Percentiles rank a stretch among this genome's conserved stretches.
These are phyloP conservation scores for Scaptomyza hsui DNA, from an alignment of 1,140 invertebrate species.

Conservation along the genomic window DNA sequence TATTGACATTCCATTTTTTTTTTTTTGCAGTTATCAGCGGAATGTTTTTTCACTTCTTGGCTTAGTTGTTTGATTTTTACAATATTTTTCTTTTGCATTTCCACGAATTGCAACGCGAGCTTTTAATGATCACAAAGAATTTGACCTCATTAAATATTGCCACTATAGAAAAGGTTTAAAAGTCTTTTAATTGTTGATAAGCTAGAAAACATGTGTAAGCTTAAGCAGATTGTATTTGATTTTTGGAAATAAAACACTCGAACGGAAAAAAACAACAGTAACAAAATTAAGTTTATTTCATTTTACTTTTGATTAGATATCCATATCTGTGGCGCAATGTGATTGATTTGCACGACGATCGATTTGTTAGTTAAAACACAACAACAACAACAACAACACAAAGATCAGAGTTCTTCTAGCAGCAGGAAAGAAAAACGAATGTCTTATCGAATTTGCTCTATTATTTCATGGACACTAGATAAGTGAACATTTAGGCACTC, in stretches of 20 bases:
- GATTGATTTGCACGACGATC: conserved; percentile 60
- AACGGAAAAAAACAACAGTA: conserved; percentile 8
- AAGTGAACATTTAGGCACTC: conserved; percentile 15
- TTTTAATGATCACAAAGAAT: neutral
- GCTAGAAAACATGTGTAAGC: conserved; percentile 1
- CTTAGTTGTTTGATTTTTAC: conserved; percentile 5
- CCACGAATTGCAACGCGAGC: too few relatives aligned
- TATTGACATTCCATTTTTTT: conserved; percentile 58
- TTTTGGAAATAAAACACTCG: conserved; percentile 16
- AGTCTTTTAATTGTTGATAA: conserved; percentile 37
- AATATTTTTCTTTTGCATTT: conserved; percentile 8
- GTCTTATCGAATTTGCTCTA: conserved; percentile 50
- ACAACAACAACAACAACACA: conserved; percentile 20
- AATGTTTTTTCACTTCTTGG: conserved; percentile 33
- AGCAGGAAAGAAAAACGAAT: conserved; percentile 10
- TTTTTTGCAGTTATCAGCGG: conserved; percentile 57
- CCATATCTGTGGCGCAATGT: conserved; percentile 54
- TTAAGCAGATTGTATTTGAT: conserved; percentile 12
- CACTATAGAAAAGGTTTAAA: neutral
- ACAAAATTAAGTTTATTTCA: conserved; percentile 53
- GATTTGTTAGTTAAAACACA: conserved; percentile 51
- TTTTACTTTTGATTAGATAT: conserved; percentile 73
- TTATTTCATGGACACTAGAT: conserved; percentile 47
- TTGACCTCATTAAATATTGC: neutral
- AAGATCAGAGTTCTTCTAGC: conserved; percentile 29